Evolutionary conservation across 2,888 invertebrate genomes (phyloP), one percentile per base, ranked within the genome.

Genomic region (Agrochola lychnidis): DNA sequence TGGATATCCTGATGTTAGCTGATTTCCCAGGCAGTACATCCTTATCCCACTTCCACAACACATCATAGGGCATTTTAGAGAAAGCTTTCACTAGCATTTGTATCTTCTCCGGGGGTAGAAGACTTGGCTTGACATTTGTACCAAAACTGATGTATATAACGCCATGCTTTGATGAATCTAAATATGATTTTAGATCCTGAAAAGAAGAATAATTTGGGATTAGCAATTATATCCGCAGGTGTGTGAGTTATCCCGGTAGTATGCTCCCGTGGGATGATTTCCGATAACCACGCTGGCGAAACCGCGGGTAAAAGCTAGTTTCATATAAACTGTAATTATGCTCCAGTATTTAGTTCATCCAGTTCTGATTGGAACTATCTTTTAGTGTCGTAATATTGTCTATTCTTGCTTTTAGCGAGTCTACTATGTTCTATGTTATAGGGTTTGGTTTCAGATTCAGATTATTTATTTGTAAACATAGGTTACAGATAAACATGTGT

Each of bases 81-180:
- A 97, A 94, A 0, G 92, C 94, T 16, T 90, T 89, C 0, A 94
- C 45, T 0, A 97, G 82, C 0, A 80, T 87, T 71, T 93, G 86
- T 14, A 94, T 89, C 64, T 83, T 92, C 61, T 93, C 89, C 6
- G 90, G 82, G 0, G 95, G 92, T 59, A 97, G 82, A 1, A 87
- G 63, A 5, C 91, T 89, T 0, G 94, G 91, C 4, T 91, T 86
- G 1, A 95, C 91, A 53, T 95, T 95, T 1, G 96, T 93, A 0
- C 96, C 97, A 73, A 96, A 93, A 82, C 96, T 97, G 63, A 97
- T 91, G 78, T 94, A 96, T 2, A 97, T 92, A 0, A 96, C 95
- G 0, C 96, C 97, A n/a, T 94, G 83, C 56, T 91, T 90, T 0
- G 96, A 94, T 2, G 92, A 91, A 59, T 95, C 93, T 2, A 96